phyloP scores from a whole-genome alignment of 2,113 vertebrate species.

The Vulpes lagopus region DNA sequence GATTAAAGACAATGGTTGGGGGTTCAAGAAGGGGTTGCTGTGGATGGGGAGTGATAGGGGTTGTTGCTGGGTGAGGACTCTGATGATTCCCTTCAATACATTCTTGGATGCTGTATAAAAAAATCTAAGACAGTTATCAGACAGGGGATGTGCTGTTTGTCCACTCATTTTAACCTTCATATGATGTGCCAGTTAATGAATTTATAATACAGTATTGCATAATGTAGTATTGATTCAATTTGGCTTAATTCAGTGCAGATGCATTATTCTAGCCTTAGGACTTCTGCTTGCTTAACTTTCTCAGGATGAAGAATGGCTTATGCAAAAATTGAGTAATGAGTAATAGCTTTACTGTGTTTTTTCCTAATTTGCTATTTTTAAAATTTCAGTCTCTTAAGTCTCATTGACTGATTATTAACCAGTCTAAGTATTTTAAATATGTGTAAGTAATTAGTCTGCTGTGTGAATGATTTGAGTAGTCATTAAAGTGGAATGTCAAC shows the following conservation, averaged over 20 bases:
- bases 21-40: neutral
- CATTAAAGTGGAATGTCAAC: conserved; percentile 56
- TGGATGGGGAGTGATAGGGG: neutral
- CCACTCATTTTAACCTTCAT: neutral
- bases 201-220: neutral
- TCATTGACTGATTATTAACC: conserved; percentile 72
- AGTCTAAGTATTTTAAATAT: conserved; percentile 71
- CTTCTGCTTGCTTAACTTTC: neutral
- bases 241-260: neutral
- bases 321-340: conserved; percentile 29
- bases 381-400: conserved; percentile 42
- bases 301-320: neutral
- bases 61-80: neutral
- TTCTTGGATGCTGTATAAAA: neutral
- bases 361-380: conserved; percentile 67
- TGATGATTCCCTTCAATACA: neutral
- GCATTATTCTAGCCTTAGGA: neutral
- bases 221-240: neutral
- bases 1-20: neutral
- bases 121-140: neutral
- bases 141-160: neutral
- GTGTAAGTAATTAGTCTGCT: conserved; percentile 69
- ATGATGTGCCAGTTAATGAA: neutral
- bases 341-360: conserved; percentile 64
- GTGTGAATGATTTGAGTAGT: conserved; percentile 49